phyloP scores from a whole-genome alignment of 2,888 invertebrate genomes.

The Lamellibrachia satsuma region DNA sequence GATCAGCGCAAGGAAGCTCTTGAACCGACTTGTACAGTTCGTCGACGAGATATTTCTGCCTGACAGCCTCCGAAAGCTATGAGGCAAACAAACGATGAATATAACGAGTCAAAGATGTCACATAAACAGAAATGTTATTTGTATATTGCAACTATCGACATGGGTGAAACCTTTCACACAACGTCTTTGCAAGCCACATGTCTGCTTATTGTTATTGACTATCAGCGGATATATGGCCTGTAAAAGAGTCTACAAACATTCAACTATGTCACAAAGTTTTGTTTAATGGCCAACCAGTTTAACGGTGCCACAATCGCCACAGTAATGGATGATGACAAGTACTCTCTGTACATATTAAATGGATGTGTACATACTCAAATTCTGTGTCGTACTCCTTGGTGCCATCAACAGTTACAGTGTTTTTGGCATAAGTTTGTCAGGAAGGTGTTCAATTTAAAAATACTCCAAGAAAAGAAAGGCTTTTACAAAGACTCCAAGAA shows the following conservation, averaged over 20 bases:
- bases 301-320: not conserved
- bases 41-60: not conserved
- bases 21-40: not conserved
- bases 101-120: not conserved
- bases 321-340: not conserved
- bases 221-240: not conserved
- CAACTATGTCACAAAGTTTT: not conserved
- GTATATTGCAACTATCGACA: not conserved
- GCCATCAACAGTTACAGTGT: too few relatives aligned
- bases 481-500: not conserved
- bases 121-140: not conserved
- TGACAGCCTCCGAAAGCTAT: not conserved
- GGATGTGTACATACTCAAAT: too few relatives aligned
- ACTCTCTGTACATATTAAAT: too few relatives aligned
- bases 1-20: not conserved
- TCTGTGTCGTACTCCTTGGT: too few relatives aligned
- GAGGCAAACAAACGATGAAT: not conserved
- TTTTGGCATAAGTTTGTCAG: too few relatives aligned
- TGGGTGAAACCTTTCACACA: not conserved
- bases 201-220: too few relatives aligned
- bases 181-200: too few relatives aligned
- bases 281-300: not conserved
- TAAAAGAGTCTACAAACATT: not conserved
- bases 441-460: too few relatives aligned
- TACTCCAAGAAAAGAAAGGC: too few relatives aligned